Conservation (phyloP, 2,113 vertebrate genomes). For the Pardalotus punctatus region DNA sequence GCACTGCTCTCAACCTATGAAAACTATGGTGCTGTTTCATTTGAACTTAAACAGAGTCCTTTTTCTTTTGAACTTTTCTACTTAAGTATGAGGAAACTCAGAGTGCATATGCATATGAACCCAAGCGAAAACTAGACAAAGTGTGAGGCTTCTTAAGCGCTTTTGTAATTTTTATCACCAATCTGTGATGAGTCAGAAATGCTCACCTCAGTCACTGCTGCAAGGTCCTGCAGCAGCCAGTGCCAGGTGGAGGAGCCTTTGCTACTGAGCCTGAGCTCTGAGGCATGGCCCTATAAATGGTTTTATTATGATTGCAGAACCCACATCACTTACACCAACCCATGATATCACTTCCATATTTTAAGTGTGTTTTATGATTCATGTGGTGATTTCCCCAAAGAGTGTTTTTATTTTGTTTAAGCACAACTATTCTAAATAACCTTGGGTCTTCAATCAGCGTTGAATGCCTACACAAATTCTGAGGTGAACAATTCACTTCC, state of each 20-base stretch:
- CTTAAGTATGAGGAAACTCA: background rate
- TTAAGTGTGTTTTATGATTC: background rate
- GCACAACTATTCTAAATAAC: background rate
- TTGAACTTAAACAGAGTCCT: background rate
- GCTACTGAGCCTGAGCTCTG: background rate
- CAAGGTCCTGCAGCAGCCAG: background rate
- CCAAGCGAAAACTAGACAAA: background rate
- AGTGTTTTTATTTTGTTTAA: background rate
- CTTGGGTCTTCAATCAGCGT: background rate
- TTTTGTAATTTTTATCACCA: background rate
- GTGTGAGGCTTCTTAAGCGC: background rate
- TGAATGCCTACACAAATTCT: background rate
- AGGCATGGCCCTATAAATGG: rapidly evolving
- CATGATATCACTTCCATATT: background rate
- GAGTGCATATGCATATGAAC: rapidly evolving
- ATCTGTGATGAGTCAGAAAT: background rate
- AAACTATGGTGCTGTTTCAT: background rate
- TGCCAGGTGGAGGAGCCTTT: background rate
- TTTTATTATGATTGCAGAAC: background rate
- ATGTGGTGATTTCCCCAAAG: background rate
- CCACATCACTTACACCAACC: background rate
- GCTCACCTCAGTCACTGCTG: background rate
- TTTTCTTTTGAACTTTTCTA: background rate
- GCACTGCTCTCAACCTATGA: background rate
- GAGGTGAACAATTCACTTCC: background rate